Evolutionary conservation across 64 coral and sea anemone species (phyloP).

Genomic region (Dendrophyllia cribrosa): DNA sequence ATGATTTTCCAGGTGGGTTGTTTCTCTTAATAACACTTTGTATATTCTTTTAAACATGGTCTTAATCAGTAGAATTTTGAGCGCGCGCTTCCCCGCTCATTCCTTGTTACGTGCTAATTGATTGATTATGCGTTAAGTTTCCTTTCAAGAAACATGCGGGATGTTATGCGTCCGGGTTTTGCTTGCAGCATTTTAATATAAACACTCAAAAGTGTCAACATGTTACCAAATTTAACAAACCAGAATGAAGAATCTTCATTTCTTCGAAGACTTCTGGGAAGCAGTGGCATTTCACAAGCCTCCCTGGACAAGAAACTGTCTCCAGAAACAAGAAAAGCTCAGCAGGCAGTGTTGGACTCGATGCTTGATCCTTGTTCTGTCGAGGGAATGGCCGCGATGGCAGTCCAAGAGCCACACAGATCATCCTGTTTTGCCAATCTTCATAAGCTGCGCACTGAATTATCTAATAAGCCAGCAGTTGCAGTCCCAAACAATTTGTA

Average conservation of each 20-base stretch:
- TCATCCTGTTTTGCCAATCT: constrained; percentile 8
- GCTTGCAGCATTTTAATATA: background rate
- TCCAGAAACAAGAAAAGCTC: background rate
- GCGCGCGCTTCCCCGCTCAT: background rate
- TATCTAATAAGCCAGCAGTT: background rate
- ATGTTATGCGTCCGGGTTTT: too few species aligned
- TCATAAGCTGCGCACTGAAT: constrained; percentile 6
- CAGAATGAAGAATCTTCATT: background rate
- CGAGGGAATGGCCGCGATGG: background rate
- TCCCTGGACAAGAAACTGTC: background rate
- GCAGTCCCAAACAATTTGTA: background rate
- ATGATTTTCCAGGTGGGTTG: too few species aligned
- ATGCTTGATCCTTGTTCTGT: constrained; percentile 37
- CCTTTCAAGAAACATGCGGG: too few species aligned
- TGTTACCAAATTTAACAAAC: constrained; percentile 7
- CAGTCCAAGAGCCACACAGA: constrained; percentile 1
- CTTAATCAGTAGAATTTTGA: background rate
- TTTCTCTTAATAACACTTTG: too few species aligned
- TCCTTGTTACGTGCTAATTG: background rate
- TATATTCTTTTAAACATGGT: too few species aligned
- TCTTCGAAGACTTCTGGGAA: constrained; percentile 13
- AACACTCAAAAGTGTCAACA: background rate
- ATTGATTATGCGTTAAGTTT: background rate
- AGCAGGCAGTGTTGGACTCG: background rate
- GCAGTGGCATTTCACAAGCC: background rate